phyloP scores from a whole-genome alignment of 1,140 invertebrate species.

The Bombyx mandarina region DNA sequence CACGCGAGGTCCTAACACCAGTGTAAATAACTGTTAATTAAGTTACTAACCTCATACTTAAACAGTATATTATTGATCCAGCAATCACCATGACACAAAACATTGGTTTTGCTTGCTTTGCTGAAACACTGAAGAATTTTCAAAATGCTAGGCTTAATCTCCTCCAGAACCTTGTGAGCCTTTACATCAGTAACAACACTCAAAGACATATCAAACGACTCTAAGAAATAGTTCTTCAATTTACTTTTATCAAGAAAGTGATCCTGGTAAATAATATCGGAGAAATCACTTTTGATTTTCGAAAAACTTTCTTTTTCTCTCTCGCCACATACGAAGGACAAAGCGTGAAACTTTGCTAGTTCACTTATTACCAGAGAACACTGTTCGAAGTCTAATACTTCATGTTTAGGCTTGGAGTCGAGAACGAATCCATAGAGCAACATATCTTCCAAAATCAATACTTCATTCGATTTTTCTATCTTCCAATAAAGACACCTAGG shows the following conservation, averaged over 20 bases:
- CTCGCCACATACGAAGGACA: constrained; percentile 39
- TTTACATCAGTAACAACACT: constrained; percentile 30
- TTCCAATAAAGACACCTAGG: constrained; percentile 35
- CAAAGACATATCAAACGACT: constrained; percentile 48
- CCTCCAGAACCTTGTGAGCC: constrained; percentile 30
- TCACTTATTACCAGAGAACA: constrained; percentile 34
- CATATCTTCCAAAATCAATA: constrained; percentile 53
- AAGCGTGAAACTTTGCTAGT: constrained; percentile 52
- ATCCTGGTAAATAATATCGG: constrained; percentile 43
- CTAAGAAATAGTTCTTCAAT: constrained; percentile 42
- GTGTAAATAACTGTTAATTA: not conserved
- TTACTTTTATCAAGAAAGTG: constrained; percentile 49
- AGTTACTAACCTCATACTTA: constrained; percentile 34
- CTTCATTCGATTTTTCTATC: constrained; percentile 38
- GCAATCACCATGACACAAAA: constrained; percentile 58
- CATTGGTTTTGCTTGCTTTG: constrained; percentile 31
- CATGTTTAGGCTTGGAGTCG: constrained; percentile 28
- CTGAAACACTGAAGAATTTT: constrained; percentile 35
- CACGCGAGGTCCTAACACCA: not conserved
- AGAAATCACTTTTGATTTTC: constrained; percentile 26
- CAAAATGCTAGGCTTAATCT: constrained; percentile 30
- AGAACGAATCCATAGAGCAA: constrained; percentile 29
- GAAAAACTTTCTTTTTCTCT: constrained; percentile 20
- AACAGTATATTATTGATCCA: constrained; percentile 60
- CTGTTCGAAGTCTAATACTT: constrained; percentile 30